These are phyloP conservation scores for Hypselothyrea guttata DNA, from an alignment of 2,888 invertebrate genomes.

Conservation along the genomic window DNA sequence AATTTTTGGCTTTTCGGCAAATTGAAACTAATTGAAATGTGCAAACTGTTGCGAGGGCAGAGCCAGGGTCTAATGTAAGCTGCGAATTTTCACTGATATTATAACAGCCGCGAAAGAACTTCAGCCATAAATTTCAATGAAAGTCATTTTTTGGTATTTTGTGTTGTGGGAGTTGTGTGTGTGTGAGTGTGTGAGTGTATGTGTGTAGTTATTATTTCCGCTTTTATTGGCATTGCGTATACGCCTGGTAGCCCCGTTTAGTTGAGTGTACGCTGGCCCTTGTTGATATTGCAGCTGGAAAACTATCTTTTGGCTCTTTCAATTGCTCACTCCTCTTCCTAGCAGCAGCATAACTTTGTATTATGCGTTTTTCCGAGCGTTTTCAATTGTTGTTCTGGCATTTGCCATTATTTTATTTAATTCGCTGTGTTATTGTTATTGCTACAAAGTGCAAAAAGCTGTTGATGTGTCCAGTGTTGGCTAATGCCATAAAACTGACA, in stretches of 20 bases:
- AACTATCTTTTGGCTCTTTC: constrained; percentile 2
- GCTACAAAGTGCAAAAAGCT: constrained; percentile 49
- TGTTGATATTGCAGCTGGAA: too few relatives aligned
- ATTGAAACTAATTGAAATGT: constrained; percentile 73
- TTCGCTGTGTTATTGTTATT: constrained; percentile 41
- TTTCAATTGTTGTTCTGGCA: constrained; percentile 20
- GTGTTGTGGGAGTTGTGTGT: constrained; percentile 15
- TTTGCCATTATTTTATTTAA: constrained; percentile 44
- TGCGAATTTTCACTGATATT: constrained; percentile 26
- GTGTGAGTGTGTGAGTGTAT: constrained; percentile 11
- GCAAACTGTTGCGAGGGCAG: constrained; percentile 26
- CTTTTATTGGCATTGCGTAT: constrained; percentile 55
- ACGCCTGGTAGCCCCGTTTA: constrained; percentile 33
- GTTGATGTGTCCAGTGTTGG: constrained; percentile 36
- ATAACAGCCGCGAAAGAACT: constrained; percentile 35
- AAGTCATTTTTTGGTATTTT: constrained; percentile 55
- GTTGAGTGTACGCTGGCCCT: too few relatives aligned
- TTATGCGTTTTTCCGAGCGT: constrained; percentile 19
- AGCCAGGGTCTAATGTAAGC: neutral
- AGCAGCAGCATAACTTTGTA: constrained; percentile 36
- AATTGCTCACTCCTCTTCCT: neutral
- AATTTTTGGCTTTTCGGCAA: constrained; percentile 56
- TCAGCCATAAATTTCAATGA: constrained; percentile 65
- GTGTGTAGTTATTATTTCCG: constrained; percentile 24
- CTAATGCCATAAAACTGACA: constrained; percentile 25